Evolutionary conservation across 1,140 invertebrate species (phyloP), one percentile per base, ranked within the genome.

Genomic region (Cydia amplana): DNA sequence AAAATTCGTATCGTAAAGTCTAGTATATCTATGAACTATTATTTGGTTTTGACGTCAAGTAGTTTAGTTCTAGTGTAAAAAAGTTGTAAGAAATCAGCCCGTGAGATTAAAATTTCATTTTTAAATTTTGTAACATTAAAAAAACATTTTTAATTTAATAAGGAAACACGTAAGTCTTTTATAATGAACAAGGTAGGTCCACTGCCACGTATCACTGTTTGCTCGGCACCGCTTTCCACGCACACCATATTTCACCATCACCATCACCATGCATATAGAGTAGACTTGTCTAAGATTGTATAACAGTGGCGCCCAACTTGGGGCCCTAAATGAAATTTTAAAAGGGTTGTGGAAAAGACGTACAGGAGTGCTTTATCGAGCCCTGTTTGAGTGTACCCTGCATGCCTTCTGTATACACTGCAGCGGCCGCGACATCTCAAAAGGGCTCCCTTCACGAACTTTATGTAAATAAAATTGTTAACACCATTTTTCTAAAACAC

Each of bases 331-430:
- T 64, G 5, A 49, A 28, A 36, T 23, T 64, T 63, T 77, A 82
- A 88, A 91, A 91, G 89, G 89, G 89, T 91, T 91, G 89, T 91
- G 89, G 89, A 91, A 86, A 60, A 85, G 87, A 89, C 86, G 86
- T 40, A 70, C 65, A 40, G 65, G 12, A 70, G 65, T 70, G 65
- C 65, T 70, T 70, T 40, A 32, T n/a, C 4, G 65, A 36, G 65
- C 65, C 65, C 18, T 18, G 7, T 36, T 36, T 32, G 64, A 67
- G 65, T 9, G 25, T 40, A n/a, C 32, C n/a, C 32, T 36, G 65
- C 36, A 70, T 70, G 32, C 28, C 32, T 18, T 28, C 25, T 16
- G 64, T 36, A 14, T 14, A 7, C 14, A 40, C 36, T 40, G 63
- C 63, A 64, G 36, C n/a, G 14, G 70, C 10, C 36, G 46, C 46